Evolutionary conservation across 2,888 invertebrate species (phyloP), one percentile per base, ranked within the genome.

Genomic region (Sinotaia quadrata): DNA sequence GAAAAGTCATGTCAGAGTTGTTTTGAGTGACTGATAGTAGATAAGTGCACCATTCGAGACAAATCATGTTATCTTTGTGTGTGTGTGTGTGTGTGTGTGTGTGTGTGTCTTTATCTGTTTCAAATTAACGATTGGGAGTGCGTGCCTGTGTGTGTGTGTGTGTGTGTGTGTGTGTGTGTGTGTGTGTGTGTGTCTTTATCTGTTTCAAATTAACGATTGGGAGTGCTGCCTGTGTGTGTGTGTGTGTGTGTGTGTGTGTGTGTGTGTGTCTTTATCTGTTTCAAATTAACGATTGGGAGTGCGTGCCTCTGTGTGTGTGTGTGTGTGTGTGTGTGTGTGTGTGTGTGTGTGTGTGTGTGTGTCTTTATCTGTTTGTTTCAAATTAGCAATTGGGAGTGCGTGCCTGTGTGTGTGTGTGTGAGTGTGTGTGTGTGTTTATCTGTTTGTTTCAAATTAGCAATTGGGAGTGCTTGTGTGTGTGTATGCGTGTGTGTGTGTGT

Each of bases 181-280:
- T 4, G 8, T 18, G 24, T 52, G 27, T 24, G 3, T 10, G 7
- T 18, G 24, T 52, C 4, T 12, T n/a, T 4, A 10, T 12, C 24
- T 12, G 52, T 10, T 10, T 4, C 31, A 52, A 4, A 52, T 10
- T 4, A 10, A 24, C 10, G 10, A 5, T 52, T 27, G 7, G 31
- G 8, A 15, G 12, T 10, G 7, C 12, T 24, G 3, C 3, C 29
- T 4, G 52, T n/a, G 31, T 31, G 7, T 31, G 31, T 52, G 27
- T 52, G 52, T 52, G 27, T 52, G 52, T 52, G 27, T 52, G 52
- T 52, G 27, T 52, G 52, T 52, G 27, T 52, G 52, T 52, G 27
- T 52, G 52, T 52, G 27, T 31, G 54, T 54, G 33, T 31, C 33
- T 54, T 18, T 31, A 34, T 54, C 18, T 31, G 54, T 54, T 4